Evolutionary conservation across 2,888 invertebrate species (phyloP), one percentile per base, ranked within the genome.

Genomic region (Caenorhabditis japonica): DNA sequence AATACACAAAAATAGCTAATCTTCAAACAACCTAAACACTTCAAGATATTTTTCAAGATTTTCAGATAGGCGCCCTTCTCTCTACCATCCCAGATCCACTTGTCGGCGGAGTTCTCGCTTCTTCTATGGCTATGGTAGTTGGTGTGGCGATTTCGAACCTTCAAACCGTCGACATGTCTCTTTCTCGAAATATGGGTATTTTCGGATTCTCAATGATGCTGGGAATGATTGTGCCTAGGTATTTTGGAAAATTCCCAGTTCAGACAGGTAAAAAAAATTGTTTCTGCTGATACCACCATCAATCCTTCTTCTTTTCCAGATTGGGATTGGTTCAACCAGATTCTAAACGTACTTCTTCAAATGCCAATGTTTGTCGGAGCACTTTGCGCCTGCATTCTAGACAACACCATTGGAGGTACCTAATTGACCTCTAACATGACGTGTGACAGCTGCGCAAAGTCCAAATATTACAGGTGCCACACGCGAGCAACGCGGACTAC

Each of bases 131-230:
- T 8, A 87, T 88, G 85, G 88, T 88, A 0, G 83, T 83, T 15
- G 88, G 87, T 25, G 87, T 88, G 5, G 88, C 88, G 21, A 72
- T 87, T 12, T 83, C 85, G n/a, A 84, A 83, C 55, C 76, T 94
- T 8, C 93, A 94, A 85, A 93, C 70, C n/a, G 82, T 94, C 38
- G 91, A 94, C 84, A 89, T 94, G 76, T 92, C 93, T 87, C 93
- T 93, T 25, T 91, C 94, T 0, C 90, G 95, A 58, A 95, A 95
- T 89, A 90, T 95, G 43, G 94, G 94, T 88, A 93, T 95, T 78
- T 91, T 95, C 33, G 95, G 95, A 17, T 92, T 94, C 83, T 93
- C 94, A 2, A 90, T 94, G 71, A 94, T 94, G 89, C 92, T 94
- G 84, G 94, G 94, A 3, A 88, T 94, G 89, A 90, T 88, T 51